Percentiles rank a stretch among this genome's conserved stretches.
Conservation (phyloP, 2,797 vertebrate genomes). For the Parotocinclus haroldoi region DNA sequence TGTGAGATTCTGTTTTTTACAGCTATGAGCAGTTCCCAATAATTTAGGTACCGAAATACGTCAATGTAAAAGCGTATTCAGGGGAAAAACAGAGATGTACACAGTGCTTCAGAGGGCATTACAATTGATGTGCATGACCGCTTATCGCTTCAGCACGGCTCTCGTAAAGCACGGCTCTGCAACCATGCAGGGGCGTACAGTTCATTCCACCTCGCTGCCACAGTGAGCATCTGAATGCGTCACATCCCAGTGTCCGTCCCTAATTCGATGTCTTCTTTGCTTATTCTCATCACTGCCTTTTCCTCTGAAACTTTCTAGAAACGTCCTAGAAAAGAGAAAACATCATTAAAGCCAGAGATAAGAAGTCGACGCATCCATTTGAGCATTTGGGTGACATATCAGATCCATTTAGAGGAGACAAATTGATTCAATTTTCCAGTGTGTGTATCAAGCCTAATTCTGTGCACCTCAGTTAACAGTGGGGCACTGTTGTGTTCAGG, state of each 20-base stretch:
- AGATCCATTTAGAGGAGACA: slow-evolving; percentile 66
- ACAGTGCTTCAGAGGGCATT: slow-evolving; percentile 1
- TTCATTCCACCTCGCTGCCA: slow-evolving; percentile 47
- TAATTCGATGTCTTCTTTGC: slow-evolving; percentile 57
- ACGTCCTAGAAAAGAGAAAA: slow-evolving; percentile 58
- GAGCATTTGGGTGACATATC: slow-evolving; percentile 58
- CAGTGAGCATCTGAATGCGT: slow-evolving; percentile 32
- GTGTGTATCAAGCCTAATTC: slow-evolving; percentile 66
- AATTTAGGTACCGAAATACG: too few species aligned
- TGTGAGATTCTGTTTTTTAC: too few species aligned
- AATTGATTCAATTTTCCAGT: slow-evolving; percentile 71
- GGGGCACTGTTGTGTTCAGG: slow-evolving; percentile 47
- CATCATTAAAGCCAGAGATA: slow-evolving; percentile 59
- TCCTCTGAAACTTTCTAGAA: slow-evolving; percentile 58
- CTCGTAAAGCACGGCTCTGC: slow-evolving; percentile 43
- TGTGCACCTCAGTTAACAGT: slow-evolving; percentile 57
- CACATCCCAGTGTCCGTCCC: slow-evolving; percentile 21
- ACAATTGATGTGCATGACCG: slow-evolving; percentile 36
- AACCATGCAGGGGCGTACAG: slow-evolving; percentile 38
- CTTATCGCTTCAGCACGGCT: slow-evolving; percentile 56
- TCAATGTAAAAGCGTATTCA: too few species aligned
- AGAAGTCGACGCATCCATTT: slow-evolving; percentile 59
- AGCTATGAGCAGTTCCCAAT: too few species aligned
- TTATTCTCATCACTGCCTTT: slow-evolving; percentile 52
- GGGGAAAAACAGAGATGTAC: neutral